phyloP scores from a whole-genome alignment of 1,140 invertebrate species.

The Drosophila ananassae region DNA sequence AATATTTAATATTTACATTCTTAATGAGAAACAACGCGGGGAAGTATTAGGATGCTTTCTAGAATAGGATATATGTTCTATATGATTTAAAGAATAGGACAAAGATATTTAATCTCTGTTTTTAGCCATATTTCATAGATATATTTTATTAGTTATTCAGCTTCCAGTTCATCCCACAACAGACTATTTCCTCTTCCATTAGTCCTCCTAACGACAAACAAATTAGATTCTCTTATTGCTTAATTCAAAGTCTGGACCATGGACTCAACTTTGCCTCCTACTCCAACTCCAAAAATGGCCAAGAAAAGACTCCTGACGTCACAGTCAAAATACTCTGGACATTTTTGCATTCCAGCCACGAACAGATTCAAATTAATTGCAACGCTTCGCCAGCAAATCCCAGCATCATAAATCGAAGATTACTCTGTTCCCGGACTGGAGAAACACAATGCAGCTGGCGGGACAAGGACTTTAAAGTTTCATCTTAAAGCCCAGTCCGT shows the following conservation, averaged over 20 bases:
- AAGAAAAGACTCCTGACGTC: conserved; percentile 23
- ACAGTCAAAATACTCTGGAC: conserved; percentile 24
- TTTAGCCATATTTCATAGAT: no score
- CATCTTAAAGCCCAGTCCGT: conserved; percentile 39
- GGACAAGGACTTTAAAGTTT: conserved; percentile 35
- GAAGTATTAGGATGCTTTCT: no score
- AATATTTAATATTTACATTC: no score
- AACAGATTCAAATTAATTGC: conserved; percentile 73
- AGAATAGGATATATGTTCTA: no score
- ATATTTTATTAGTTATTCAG: not conserved
- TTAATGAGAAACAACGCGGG: no score
- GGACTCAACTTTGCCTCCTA: not conserved
- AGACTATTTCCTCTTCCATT: not conserved
- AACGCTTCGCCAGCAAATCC: conserved; percentile 66
- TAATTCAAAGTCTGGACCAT: not conserved
- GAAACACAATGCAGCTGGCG: conserved; percentile 40
- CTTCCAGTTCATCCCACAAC: not conserved
- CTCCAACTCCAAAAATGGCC: conserved; percentile 1
- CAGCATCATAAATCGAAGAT: conserved; percentile 74
- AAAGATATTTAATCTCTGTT: no score
- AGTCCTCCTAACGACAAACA: conserved; percentile 5
- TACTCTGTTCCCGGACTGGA: conserved; percentile 46
- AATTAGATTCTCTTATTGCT: conserved; percentile 16
- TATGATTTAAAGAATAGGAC: no score
- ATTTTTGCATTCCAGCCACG: conserved; percentile 71